Conservation (phyloP, 2,113 vertebrate species). For the Scopus umbretta region DNA sequence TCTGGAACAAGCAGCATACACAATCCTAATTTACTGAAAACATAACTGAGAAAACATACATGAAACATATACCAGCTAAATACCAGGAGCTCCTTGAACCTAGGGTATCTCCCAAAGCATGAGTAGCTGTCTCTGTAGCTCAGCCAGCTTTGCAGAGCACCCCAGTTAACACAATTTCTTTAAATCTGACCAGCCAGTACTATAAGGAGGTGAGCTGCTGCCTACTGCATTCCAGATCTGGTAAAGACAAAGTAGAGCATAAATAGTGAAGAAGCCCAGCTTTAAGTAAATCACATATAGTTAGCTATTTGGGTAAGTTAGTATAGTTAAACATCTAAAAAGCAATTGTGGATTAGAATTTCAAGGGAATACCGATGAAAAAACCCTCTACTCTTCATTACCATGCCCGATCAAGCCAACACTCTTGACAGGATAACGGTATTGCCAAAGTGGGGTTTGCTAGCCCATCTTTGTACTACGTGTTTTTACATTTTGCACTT, state of each 20-base stretch:
- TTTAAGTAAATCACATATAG: background rate
- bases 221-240: background rate
- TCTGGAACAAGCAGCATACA: background rate
- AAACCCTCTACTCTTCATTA: background rate
- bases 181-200: background rate
- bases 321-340: background rate
- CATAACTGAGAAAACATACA: background rate
- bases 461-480: background rate
- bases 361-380: background rate
- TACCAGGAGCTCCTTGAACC: background rate
- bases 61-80: background rate
- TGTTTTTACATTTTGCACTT: background rate
- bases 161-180: background rate
- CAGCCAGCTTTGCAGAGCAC: background rate
- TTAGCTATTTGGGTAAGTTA: background rate
- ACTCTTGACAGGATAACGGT: background rate
- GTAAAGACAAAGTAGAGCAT: background rate
- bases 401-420: background rate
- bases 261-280: background rate
- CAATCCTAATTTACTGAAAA: background rate
- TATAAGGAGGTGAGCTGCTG: background rate
- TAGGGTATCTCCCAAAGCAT: background rate
- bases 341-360: background rate
- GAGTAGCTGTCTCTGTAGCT: background rate
- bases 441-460: background rate